Evolutionary conservation across 2,797 vertebrate species (phyloP), one percentile per base, ranked within the genome.

Genomic region (Cynopterus sphinx): DNA sequence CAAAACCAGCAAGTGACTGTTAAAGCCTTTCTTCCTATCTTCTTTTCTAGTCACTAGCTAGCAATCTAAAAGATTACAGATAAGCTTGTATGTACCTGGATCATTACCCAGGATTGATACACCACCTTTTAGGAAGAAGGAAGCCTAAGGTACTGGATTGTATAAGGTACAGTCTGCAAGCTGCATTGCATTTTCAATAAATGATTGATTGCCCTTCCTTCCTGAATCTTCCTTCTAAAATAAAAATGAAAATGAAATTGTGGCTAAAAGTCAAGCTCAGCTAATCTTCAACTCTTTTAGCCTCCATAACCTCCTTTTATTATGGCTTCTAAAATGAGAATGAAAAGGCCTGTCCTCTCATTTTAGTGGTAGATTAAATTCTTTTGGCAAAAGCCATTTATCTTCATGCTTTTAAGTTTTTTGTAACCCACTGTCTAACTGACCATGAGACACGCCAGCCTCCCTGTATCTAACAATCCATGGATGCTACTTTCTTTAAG

Each of bases 201-300:
- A 8, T 53, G 87, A 73, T 17, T 55, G 61, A 73, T 26, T 55
- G 55, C 31, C 41, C 51, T 93, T 89, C 74, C 53, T 49, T 91
- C 70, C 39, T 22, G 65, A 94, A 46, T 63, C 70, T 87, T 73
- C 8, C 43, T 91, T 68, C 70, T 46, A 55, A 95, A 87, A 87
- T 36, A 31, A 90, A 94, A 95, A 87, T 36, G 33, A 90, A 94
- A 95, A 92, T 77, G n/a, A 89, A 95, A 91, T 65, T 51, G 67
- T 79, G 77, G 83, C 57, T 65, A 73, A 84, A 93, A 91, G 74
- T 87, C 75, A 55, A 91, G 87, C 59, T 81, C 41, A 3, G 53
- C 75, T 90, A 33, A 65, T 36, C 68, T 87, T 82, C 0, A 0
- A 53, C 36, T 77, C 49, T 86, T 85, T 79, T 43, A 74, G 73